Conservation (phyloP, 1,140 invertebrate genomes). For the Pogonomyrmex barbatus region DNA sequence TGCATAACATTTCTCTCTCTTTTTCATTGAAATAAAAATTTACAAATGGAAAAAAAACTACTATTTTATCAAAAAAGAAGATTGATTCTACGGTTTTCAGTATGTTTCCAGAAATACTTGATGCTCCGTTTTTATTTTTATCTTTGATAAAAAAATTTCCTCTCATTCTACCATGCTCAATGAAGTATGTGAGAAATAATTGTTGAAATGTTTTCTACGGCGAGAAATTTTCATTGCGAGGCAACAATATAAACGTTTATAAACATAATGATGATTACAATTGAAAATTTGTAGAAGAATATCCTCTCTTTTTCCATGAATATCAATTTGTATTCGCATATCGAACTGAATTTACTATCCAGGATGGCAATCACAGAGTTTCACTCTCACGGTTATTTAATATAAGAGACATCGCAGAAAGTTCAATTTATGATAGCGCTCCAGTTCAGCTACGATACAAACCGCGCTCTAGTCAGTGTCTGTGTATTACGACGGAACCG, state of each 20-base stretch:
- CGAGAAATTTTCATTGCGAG: neutral
- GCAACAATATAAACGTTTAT: neutral
- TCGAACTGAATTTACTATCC: conserved; percentile 16
- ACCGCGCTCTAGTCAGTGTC: conserved; percentile 16
- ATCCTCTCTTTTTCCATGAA: neutral
- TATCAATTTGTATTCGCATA: neutral
- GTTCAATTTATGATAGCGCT: conserved; percentile 50
- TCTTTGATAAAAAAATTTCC: neutral
- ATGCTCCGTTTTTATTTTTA: neutral
- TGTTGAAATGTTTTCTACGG: neutral
- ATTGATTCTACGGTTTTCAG: neutral
- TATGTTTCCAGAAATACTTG: neutral
- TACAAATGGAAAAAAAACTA: neutral
- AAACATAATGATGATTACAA: neutral
- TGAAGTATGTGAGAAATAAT: neutral
- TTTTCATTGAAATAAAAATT: neutral
- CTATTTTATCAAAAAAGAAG: neutral
- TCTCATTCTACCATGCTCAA: neutral
- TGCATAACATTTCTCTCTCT: too few relatives aligned
- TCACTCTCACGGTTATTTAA: conserved; percentile 36
- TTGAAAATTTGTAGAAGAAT: neutral
- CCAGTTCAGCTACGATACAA: conserved; percentile 42
- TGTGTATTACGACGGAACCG: conserved; percentile 36
- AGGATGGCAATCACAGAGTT: conserved; percentile 10
- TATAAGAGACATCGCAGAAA: conserved; percentile 22